Evolutionary conservation across 2,888 invertebrate genomes (phyloP).

Genomic region (Hirudinaria manillensis): DNA sequence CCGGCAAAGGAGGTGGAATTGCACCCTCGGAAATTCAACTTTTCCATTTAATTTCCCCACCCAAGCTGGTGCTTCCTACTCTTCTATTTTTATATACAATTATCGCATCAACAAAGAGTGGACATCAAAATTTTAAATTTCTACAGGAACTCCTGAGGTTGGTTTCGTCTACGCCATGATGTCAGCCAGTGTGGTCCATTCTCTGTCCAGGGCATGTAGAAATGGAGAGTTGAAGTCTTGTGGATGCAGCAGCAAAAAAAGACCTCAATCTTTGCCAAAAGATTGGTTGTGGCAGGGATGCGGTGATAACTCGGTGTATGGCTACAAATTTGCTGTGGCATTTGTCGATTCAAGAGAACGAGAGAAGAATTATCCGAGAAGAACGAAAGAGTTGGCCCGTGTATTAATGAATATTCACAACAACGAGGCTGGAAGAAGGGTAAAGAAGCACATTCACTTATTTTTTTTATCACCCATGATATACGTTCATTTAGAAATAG

Average conservation of each 20-base stretch:
- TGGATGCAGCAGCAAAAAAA: slow-evolving; percentile 69
- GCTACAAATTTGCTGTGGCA: slow-evolving; percentile 76
- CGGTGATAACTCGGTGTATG: slow-evolving; percentile 88
- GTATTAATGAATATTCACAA: slow-evolving; percentile 94
- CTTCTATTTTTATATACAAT: neutral
- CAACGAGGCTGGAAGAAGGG: slow-evolving; percentile 93
- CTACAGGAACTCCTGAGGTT: slow-evolving; percentile 54
- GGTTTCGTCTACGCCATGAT: slow-evolving; percentile 61
- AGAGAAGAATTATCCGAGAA: slow-evolving; percentile 70
- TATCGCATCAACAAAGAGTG: neutral
- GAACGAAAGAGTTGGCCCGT: slow-evolving; percentile 72
- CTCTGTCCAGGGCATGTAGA: slow-evolving; percentile 76
- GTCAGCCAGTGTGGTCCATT: slow-evolving; percentile 69
- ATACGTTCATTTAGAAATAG: neutral
- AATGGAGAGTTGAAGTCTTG: slow-evolving; percentile 66
- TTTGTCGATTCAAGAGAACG: slow-evolving; percentile 86
- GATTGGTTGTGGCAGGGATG: slow-evolving; percentile 99
- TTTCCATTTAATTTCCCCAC: neutral
- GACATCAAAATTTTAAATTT: neutral
- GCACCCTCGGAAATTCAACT: slow-evolving; percentile 22
- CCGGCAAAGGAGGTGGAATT: slow-evolving; percentile 22
- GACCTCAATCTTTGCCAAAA: slow-evolving; percentile 75
- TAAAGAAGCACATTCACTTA: slow-evolving; percentile 57
- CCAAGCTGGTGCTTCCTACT: neutral
- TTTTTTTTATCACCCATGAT: neutral